Conservation (phyloP, 2,888 invertebrate genomes). For the Drosophila merina region DNA sequence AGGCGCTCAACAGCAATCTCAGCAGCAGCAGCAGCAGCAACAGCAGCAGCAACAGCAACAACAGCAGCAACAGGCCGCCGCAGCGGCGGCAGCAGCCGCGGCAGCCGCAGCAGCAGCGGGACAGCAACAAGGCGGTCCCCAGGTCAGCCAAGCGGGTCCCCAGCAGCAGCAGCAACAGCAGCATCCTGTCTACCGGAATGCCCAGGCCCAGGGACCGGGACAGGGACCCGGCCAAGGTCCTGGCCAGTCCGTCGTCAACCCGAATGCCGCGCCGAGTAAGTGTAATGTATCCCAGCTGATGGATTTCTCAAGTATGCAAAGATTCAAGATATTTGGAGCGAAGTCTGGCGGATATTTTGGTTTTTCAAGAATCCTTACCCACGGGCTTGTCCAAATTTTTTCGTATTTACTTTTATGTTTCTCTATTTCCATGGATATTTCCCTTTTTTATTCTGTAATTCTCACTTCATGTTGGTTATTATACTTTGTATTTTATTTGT, state of each 20-base stretch:
- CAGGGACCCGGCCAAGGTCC: constrained; percentile 63
- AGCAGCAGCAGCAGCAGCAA: constrained; percentile 51
- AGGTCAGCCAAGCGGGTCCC: constrained; percentile 57
- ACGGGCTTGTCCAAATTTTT: too few species aligned
- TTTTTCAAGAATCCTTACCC: too few species aligned
- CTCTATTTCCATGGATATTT: too few species aligned
- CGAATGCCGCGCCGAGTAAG: constrained; percentile 73
- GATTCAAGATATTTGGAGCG: background rate
- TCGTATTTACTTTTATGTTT: too few species aligned
- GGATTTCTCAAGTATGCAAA: background rate
- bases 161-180: constrained; percentile 59
- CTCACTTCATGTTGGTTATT: too few species aligned
- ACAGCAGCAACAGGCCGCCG: constrained; percentile 11
- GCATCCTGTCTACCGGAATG: constrained; percentile 72
- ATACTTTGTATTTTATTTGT: too few species aligned
- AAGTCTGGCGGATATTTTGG: too few species aligned
- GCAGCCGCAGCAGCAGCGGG: constrained; percentile 45
- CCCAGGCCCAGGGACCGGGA: constrained; percentile 54
- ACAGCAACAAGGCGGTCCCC: constrained; percentile 56
- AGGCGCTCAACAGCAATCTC: constrained; percentile 79
- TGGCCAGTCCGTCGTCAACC: constrained; percentile 35
- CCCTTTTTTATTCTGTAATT: too few species aligned
- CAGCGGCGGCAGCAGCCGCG: constrained; percentile 34
- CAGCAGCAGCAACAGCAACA: constrained; percentile 47
- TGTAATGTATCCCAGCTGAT: constrained; percentile 54